Evolutionary conservation across 2,888 invertebrate genomes (phyloP), one percentile per base, ranked within the genome.

Genomic region (Ditylenchus weischeri): DNA sequence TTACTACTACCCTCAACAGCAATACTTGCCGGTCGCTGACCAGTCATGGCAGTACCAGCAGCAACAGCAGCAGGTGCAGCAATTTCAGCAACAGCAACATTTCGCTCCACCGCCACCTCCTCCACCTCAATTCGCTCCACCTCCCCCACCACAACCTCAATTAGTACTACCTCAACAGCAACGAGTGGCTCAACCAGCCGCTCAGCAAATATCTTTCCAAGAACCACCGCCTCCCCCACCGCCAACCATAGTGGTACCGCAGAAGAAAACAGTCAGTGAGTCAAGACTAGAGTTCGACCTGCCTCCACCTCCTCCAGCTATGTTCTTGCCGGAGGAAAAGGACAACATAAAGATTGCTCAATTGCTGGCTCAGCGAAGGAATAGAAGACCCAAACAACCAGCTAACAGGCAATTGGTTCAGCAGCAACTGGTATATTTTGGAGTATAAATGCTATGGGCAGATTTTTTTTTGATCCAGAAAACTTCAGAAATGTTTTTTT

Each of bases 301-400:
- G 23, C 71, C 73, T 10, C 72, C 73, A 13, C 73, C 76, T 13
- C 76, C 76, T 18, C 75, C 75, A 29, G 66, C 69, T 29, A 65
- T 68, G 21, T 75, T 76, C 63, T 54, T 75, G n/a, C 73, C 76
- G 4, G 71, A 73, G 15, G 71, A 71, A 10, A 47, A 19, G 36
- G 54, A 62, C 49, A 47, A 36, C 51, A 62, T 62, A 23, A 49
- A 23, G 43, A 62, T 29, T 61, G 66, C 49, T 43, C 35, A 61
- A 54, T 15, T 61, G 61, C 21, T 49, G 62, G 61, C 61, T 23
- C 19, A 61, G 61, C 62, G 61, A 54, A 21, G 29, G 51, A 15
- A 47, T 36, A 43, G 43, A 43, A 43, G 15, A 8, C 43, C 43
- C 8, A 43, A 43, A 43, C 43, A 43, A 15, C 43, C 43, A 15